Percentiles rank a stretch among this genome's conserved stretches.
Evolutionary conservation across 2,797 vertebrate species (phyloP).

Genomic region (Malurus leucopterus): DNA sequence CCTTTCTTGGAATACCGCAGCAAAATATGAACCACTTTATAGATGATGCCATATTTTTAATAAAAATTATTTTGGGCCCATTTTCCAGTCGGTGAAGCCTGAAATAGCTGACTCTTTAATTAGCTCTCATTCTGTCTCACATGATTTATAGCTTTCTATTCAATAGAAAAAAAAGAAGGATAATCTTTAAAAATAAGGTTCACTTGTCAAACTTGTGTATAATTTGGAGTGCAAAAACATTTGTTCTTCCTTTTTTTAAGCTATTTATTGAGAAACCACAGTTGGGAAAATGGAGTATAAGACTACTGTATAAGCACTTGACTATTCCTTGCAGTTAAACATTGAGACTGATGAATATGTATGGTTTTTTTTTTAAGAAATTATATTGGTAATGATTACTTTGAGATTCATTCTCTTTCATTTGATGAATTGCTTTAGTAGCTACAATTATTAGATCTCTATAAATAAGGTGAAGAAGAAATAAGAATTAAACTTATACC

Average conservation of each 20-base stretch:
- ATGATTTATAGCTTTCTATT: background rate
- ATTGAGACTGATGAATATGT: background rate
- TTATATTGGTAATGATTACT: background rate
- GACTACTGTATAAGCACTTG: background rate
- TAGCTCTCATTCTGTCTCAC: too few relatives aligned
- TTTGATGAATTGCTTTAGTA: background rate
- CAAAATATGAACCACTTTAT: background rate
- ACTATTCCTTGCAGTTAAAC: background rate
- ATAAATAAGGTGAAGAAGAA: background rate
- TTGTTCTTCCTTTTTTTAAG: background rate
- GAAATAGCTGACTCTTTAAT: too few relatives aligned
- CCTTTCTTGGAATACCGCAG: background rate
- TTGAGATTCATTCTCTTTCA: background rate
- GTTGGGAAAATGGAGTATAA: background rate
- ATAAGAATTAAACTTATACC: background rate
- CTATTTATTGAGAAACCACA: background rate
- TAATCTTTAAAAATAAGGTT: background rate
- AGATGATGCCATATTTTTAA: background rate
- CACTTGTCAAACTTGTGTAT: background rate
- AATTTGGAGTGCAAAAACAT: background rate
- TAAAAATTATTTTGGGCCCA: background rate
- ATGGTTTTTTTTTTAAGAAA: background rate
- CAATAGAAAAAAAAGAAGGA: background rate
- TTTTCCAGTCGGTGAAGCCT: background rate
- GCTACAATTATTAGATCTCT: background rate